Percentiles rank a stretch among this genome's conserved stretches.
phyloP scores from a whole-genome alignment of 1,140 invertebrate species.

The Drosophila navojoa region DNA sequence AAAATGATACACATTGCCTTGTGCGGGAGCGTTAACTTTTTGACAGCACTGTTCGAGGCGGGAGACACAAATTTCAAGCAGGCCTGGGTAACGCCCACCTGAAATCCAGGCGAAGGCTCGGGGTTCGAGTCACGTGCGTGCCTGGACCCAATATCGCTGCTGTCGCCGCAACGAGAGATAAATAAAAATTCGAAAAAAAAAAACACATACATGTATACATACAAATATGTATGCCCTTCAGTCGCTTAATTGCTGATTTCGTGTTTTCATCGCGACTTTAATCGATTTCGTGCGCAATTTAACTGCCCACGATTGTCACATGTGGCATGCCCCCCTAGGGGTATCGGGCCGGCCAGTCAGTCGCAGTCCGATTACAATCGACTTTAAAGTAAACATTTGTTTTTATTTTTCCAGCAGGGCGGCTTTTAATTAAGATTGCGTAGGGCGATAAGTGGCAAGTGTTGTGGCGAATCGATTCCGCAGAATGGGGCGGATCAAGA shows the following conservation, averaged over 20 bases:
- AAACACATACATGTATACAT: conserved; percentile 10
- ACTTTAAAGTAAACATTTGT: conserved; percentile 80
- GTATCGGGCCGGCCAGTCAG: no score
- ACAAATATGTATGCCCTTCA: conserved; percentile 60
- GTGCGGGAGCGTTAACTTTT: conserved; percentile 30
- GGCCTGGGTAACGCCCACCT: conserved; percentile 36
- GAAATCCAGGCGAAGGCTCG: conserved; percentile 12
- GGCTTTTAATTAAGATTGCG: conserved; percentile 79
- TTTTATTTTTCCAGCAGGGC: conserved; percentile 55
- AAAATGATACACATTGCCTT: conserved; percentile 7
- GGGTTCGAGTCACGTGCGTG: conserved; percentile 63
- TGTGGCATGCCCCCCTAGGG: conserved; percentile 23
- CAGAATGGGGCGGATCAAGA: conserved; percentile 25
- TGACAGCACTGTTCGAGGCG: conserved; percentile 4
- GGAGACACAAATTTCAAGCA: conserved; percentile 42
- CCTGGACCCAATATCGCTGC: conserved; percentile 61
- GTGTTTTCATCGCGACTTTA: conserved; percentile 69
- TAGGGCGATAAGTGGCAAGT: conserved; percentile 67
- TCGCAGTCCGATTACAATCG: conserved; percentile 45
- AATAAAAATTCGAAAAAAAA: conserved; percentile 22
- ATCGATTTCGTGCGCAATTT: conserved; percentile 69
- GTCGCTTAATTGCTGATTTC: conserved; percentile 72
- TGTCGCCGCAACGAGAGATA: conserved; percentile 32
- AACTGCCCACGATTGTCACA: conserved; percentile 67
- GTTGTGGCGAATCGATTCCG: conserved; percentile 32